Evolutionary conservation across 2,113 vertebrate genomes (phyloP).

Genomic region (Rhineura floridana): DNA sequence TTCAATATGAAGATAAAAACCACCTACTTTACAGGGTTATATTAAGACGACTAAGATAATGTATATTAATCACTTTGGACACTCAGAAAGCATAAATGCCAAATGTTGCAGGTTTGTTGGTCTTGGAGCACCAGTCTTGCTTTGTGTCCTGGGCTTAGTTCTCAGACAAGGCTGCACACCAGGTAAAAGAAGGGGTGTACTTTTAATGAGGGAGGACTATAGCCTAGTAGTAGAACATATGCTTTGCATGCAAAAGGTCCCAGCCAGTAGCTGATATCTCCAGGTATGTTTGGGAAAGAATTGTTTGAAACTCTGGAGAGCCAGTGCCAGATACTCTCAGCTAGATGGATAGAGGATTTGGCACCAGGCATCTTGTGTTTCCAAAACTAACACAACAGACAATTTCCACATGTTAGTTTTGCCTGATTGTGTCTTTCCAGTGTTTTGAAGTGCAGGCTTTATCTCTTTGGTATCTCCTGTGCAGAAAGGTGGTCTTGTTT

Average conservation of each 20-base stretch:
- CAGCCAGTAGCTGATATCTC: not conserved
- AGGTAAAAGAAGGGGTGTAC: not conserved
- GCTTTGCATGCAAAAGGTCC: not conserved
- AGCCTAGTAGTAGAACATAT: not conserved
- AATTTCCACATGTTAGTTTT: not conserved
- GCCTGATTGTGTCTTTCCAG: not conserved
- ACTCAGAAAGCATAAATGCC: not conserved
- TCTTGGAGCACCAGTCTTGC: not conserved
- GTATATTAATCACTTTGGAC: not conserved
- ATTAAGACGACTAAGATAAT: not conserved
- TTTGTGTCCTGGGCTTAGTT: not conserved
- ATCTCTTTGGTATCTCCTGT: not conserved
- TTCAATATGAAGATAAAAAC: not conserved
- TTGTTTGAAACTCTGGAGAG: not conserved
- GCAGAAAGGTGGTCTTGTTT: accelerated
- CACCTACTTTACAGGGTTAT: not conserved
- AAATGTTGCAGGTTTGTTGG: not conserved
- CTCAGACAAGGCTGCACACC: not conserved
- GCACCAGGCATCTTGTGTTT: not conserved
- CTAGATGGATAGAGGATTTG: not conserved
- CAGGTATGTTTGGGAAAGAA: not conserved
- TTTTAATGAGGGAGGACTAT: not conserved
- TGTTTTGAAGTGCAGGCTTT: not conserved
- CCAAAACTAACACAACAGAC: not conserved
- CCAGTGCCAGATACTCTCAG: not conserved